Percentiles rank a stretch among this genome's conserved stretches.
phyloP scores from a whole-genome alignment of 2,113 vertebrate genomes.

The Lampris megalopsis region DNA sequence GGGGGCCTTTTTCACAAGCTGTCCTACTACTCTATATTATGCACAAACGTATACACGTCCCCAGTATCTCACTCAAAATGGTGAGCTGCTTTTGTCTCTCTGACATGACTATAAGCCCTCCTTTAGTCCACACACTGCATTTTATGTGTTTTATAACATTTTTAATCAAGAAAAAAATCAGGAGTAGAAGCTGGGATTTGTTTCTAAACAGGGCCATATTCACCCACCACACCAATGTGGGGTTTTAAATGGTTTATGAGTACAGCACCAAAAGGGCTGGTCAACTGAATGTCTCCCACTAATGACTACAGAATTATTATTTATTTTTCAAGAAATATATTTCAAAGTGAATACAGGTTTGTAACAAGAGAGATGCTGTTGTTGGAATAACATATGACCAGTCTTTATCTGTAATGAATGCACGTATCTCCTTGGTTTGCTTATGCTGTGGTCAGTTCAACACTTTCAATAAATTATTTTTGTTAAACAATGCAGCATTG shows the following conservation, averaged over 20 bases:
- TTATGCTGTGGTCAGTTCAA: conserved; percentile 29
- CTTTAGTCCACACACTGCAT: not conserved
- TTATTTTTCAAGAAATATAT: conserved; percentile 16
- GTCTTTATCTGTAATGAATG: conserved; percentile 29
- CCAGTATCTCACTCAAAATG: not conserved
- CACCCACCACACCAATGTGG: not conserved
- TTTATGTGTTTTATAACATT: not conserved
- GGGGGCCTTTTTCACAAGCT: not conserved
- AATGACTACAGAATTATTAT: not conserved
- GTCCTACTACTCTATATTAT: not conserved
- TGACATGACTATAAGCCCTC: not conserved
- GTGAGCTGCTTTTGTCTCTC: not conserved
- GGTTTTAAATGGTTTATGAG: not conserved
- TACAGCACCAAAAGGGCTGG: conserved; percentile 41
- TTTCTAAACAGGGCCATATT: not conserved
- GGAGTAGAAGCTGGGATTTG: not conserved
- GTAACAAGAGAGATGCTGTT: not conserved
- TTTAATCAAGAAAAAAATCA: not conserved
- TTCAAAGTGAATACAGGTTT: not conserved
- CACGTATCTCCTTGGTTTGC: conserved; percentile 22
- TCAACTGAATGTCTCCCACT: conserved; percentile 7
- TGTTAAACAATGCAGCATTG: conserved; percentile 15
- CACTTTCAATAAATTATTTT: conserved; percentile 64
- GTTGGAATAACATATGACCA: conserved; percentile 43
- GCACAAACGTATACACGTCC: not conserved